Evolutionary conservation across 2,113 vertebrate genomes (phyloP), one percentile per base, ranked within the genome.

Genomic region (Mobula birostris): DNA sequence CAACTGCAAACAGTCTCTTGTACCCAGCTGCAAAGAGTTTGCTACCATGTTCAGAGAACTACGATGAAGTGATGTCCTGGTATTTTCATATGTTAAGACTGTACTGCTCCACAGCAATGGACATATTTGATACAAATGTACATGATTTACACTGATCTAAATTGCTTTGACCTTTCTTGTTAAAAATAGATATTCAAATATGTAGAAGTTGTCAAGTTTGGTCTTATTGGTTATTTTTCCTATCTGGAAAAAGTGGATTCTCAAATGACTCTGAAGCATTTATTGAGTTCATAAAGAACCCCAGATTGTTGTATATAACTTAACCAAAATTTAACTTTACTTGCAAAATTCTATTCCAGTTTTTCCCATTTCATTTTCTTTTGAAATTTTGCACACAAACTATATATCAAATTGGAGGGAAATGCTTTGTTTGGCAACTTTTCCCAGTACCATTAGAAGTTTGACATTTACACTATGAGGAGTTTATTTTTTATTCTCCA

Each of bases 391-490:
- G 66, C 66, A 21, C 58, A 93, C 90, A 93, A 93, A 74, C 90
- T 72, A 48, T 32, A 74, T 93, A 40, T 74, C 63, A 72, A 72
- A 68, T 93, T 48, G 48, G 40, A 93, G 70, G 70, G 36, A 74
- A 93, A 40, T 93, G 24, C 24, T 93, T 27, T 74, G 70, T 72
- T 93, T 93, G 91, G 91, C 91, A 93, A 74, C 68, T 27, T 93
- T 21, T 74, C 91, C 68, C 91, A 24, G 21, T 76, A 27, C 40
- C 74, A 70, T 93, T 93, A 74, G 68, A 93, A 74, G 66, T 93
- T 93, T 93, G 91, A 93, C 91, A 93, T 93, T 93, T 27, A 93
- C 91, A 93, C 91, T 93, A 36, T 56, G 70, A 76, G 36, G 29
- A 93, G 91, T 93, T 70, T 93, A 74, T 74, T 72, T 93, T 93